phyloP scores from a whole-genome alignment of 1,140 invertebrate species.

The Hirudo medicinalis region DNA sequence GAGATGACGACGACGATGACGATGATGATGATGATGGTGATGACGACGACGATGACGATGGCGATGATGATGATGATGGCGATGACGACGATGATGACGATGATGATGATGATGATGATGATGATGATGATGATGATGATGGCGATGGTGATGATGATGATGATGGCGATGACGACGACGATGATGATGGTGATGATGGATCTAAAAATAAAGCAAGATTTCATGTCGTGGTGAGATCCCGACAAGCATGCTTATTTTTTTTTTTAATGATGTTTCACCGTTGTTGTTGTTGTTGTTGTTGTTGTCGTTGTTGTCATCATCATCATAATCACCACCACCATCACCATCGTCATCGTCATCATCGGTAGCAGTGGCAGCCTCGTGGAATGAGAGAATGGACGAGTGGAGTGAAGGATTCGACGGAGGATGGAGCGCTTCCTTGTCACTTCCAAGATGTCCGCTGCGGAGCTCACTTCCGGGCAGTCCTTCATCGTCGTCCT shows the following conservation, averaged over 20 bases:
- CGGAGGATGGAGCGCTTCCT: too few species aligned
- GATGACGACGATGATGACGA: conserved; percentile 2
- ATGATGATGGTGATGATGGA: neutral
- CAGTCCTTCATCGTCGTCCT: neutral
- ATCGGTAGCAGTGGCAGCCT: too few species aligned
- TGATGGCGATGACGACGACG: neutral
- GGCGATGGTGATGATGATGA: neutral
- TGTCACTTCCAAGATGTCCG: too few species aligned
- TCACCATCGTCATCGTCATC: too few species aligned
- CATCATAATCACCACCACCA: too few species aligned
- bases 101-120: conserved; percentile 3
- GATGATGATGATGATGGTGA: conserved; percentile 4
- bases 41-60: neutral
- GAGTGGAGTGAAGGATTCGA: too few species aligned
- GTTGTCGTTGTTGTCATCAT: neutral
- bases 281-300: conserved; percentile 1
- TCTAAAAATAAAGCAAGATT: neutral
- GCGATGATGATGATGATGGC: neutral
- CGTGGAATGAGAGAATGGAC: too few species aligned
- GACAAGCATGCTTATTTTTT: too few species aligned
- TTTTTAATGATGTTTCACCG: neutral
- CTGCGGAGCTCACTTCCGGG: too few species aligned
- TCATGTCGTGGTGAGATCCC: too few species aligned
- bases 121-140: neutral
- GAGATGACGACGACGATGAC: conserved; percentile 4